Evolutionary conservation across 2,113 vertebrate genomes (phyloP).

Genomic region (Petaurus breviceps): DNA sequence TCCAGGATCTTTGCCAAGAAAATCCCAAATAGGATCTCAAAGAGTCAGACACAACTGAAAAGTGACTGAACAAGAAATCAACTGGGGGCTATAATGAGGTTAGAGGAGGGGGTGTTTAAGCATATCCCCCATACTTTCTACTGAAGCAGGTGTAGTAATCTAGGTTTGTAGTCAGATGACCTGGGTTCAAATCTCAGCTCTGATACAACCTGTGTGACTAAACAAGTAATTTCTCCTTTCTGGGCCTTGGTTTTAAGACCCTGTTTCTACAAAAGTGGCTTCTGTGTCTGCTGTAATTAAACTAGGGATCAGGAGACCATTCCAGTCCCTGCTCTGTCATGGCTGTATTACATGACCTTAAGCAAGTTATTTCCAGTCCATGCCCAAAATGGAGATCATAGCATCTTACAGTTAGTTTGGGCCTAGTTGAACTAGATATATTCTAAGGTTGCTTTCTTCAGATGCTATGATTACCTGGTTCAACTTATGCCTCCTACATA

Average conservation of each 20-base stretch:
- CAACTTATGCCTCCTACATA: not conserved
- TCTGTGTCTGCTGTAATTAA: not conserved
- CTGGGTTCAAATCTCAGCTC: not conserved
- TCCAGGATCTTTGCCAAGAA: not conserved
- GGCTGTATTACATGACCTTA: not conserved
- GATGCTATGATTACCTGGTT: not conserved
- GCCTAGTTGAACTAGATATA: not conserved
- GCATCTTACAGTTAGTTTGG: not conserved
- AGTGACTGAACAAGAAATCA: not conserved
- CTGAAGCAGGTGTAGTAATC: not conserved
- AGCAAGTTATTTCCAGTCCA: not conserved
- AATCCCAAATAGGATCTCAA: not conserved
- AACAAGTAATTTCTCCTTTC: not conserved
- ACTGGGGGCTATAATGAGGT: not conserved
- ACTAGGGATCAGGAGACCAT: not conserved
- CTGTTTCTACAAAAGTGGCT: not conserved
- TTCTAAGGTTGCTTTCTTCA: not conserved
- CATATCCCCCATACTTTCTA: not conserved
- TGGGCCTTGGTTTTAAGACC: not conserved
- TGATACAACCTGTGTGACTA: not conserved
- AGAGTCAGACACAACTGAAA: not conserved
- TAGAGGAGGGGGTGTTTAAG: not conserved
- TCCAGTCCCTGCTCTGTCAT: not conserved
- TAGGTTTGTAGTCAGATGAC: not conserved
- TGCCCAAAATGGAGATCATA: not conserved